These are phyloP conservation scores for Halcyon senegalensis DNA, from an alignment of 2,113 vertebrate species.

Conservation along the genomic window DNA sequence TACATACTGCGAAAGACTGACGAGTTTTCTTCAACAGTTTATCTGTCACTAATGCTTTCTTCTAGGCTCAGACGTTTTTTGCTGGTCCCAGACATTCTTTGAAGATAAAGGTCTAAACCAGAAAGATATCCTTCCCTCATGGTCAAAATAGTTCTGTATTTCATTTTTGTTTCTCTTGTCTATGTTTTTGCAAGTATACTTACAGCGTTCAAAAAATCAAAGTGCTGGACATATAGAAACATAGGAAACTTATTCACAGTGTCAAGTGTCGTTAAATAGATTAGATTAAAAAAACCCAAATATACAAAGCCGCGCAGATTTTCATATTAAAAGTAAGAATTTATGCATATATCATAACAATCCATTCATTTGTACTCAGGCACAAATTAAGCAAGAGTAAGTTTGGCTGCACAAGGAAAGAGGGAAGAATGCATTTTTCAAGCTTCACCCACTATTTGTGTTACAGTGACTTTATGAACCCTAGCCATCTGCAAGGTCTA, in stretches of 20 bases:
- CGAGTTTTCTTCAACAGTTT: background rate
- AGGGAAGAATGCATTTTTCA: background rate
- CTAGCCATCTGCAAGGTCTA: background rate
- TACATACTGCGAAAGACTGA: background rate
- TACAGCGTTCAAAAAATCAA: background rate
- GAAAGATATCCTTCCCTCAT: background rate
- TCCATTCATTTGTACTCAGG: background rate
- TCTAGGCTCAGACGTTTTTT: background rate
- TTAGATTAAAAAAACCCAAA: background rate
- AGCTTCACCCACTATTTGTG: background rate
- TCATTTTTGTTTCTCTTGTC: background rate
- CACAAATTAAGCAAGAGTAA: background rate
- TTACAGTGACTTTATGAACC: background rate
- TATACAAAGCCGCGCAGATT: background rate
- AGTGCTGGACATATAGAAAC: background rate
- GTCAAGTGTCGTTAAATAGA: background rate
- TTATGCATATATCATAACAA: background rate
- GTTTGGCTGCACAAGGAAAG: background rate
- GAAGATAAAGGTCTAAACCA: background rate
- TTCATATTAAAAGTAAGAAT: background rate
- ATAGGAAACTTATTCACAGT: background rate
- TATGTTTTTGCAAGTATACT: background rate
- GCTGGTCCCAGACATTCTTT: background rate
- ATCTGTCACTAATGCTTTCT: background rate
- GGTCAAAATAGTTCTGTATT: background rate